phyloP scores from a whole-genome alignment of 2,888 invertebrate genomes.

The Parnassius smintheus region DNA sequence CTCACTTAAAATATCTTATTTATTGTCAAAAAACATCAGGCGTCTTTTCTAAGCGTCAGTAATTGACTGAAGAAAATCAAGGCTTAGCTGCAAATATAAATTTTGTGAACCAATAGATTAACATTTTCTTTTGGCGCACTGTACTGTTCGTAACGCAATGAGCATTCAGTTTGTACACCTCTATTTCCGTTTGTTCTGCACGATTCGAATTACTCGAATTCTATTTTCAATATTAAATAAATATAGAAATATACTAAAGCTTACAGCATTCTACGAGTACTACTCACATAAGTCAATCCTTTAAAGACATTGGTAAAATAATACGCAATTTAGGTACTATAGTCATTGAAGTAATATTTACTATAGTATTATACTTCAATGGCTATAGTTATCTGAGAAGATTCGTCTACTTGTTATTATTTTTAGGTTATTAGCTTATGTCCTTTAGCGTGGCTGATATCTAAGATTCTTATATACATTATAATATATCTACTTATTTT shows the following conservation, averaged over 20 bases:
- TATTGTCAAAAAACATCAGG: conserved; percentile 42
- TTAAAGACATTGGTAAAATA: too few relatives aligned
- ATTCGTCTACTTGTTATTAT: too few relatives aligned
- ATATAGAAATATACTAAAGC: not conserved
- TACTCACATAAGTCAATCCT: too few relatives aligned
- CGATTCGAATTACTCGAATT: conserved; percentile 25
- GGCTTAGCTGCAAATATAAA: conserved; percentile 64
- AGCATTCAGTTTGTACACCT: conserved; percentile 59
- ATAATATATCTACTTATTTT: too few relatives aligned
- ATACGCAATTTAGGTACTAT: too few relatives aligned
- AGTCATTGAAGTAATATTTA: too few relatives aligned
- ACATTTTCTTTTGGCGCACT: conserved; percentile 75
- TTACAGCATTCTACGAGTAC: too few relatives aligned
- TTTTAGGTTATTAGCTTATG: too few relatives aligned
- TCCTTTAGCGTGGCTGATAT: too few relatives aligned
- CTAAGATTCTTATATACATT: too few relatives aligned
- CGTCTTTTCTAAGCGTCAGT: conserved; percentile 50
- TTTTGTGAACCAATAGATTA: conserved; percentile 69
- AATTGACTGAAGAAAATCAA: conserved; percentile 73
- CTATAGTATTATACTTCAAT: too few relatives aligned
- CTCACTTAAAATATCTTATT: conserved; percentile 11
- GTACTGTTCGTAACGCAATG: conserved; percentile 55
- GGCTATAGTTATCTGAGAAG: too few relatives aligned
- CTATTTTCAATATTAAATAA: not conserved
- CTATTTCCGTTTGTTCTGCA: conserved; percentile 61